A percentile compares a stretch with the other conserved stretches of the same genome.
Evolutionary conservation across 2,888 invertebrate genomes (phyloP).

Genomic region (Drosophila histrio): DNA sequence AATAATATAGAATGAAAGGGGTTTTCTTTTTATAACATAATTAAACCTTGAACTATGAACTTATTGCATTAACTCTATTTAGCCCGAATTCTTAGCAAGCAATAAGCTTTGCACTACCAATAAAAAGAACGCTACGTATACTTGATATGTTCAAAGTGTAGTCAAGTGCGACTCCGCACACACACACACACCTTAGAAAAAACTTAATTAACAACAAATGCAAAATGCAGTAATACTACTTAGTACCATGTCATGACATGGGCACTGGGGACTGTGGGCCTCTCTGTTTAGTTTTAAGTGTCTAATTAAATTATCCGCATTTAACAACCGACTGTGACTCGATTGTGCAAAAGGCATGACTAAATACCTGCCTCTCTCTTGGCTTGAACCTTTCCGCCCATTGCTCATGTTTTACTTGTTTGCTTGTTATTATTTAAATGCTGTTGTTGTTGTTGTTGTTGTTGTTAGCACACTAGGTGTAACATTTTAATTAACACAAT

Average conservation of each 20-base stretch:
- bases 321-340: conserved; percentile 72
- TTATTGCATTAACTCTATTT: background rate
- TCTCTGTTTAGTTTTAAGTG: conserved; percentile 68
- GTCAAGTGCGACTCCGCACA: conserved; percentile 7
- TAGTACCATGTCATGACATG: conserved; percentile 42
- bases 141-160: conserved; percentile 12
- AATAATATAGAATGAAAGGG: too few relatives aligned
- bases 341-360: conserved; percentile 77
- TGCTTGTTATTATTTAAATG: conserved; percentile 44
- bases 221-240: conserved; percentile 19
- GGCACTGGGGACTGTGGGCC: conserved; percentile 15
- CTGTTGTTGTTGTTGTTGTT: conserved; percentile 38
- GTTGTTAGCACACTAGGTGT: conserved; percentile 62
- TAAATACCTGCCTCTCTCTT: conserved; percentile 42
- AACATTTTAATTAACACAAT: conserved; percentile 77
- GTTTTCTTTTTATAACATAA: background rate
- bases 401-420: conserved; percentile 33
- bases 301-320: conserved; percentile 78
- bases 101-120: background rate
- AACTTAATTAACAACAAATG: conserved; percentile 29
- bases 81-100: background rate
- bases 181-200: conserved; percentile 34
- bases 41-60: background rate
- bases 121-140: conserved; percentile 31
- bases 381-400: conserved; percentile 31